Conservation (phyloP, 2,797 vertebrate genomes). For the Acomys russatus region DNA sequence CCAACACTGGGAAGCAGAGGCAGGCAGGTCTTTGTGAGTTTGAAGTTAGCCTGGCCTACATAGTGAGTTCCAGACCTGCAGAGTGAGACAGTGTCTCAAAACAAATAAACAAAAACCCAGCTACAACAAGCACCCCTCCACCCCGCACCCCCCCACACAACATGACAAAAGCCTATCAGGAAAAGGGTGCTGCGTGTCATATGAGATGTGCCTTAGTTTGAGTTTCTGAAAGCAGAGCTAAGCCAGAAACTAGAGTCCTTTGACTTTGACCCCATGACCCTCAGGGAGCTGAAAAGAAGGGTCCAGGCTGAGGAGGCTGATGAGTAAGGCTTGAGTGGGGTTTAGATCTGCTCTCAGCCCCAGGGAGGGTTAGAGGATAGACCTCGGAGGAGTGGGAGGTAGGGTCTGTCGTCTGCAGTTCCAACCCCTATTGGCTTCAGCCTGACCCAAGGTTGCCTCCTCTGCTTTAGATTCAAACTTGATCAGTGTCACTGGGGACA, state of each 20-base stretch:
- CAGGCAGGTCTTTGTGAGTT: not conserved
- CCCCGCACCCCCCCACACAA: not conserved
- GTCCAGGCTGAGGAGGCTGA: too few species aligned
- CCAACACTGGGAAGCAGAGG: not conserved
- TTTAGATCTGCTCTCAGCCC: rapidly evolving
- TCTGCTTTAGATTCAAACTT: rapidly evolving
- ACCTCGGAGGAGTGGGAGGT: rapidly evolving
- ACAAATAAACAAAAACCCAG: not conserved
- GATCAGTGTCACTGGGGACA: too few species aligned
- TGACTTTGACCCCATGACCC: not conserved
- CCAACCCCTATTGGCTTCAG: too few species aligned
- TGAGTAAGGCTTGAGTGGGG: not conserved
- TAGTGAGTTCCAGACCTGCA: not conserved
- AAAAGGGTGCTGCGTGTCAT: not conserved
- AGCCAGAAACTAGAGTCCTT: too few species aligned
- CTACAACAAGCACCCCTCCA: not conserved
- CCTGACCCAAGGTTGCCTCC: not conserved
- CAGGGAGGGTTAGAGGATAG: rapidly evolving
- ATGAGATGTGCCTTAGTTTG: not conserved
- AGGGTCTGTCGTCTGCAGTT: not conserved
- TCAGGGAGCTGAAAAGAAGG: not conserved
- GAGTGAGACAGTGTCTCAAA: not conserved
- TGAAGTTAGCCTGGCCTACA: not conserved
- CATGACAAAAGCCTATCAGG: not conserved
- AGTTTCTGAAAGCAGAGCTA: not conserved